phyloP scores from a whole-genome alignment of 2,113 vertebrate species.

The Perca fluviatilis region DNA sequence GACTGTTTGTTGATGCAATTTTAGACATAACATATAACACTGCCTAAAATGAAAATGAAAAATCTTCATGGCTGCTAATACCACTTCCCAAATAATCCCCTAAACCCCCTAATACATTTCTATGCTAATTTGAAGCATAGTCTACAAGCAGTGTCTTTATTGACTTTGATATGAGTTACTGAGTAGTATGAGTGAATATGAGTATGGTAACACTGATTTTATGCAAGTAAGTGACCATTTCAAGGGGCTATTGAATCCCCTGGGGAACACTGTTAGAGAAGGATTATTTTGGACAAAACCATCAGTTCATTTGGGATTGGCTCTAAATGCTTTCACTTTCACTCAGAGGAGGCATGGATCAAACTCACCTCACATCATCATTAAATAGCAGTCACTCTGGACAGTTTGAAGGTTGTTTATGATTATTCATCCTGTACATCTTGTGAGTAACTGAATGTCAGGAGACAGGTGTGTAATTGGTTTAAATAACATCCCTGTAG shows the following conservation, averaged over 20 bases:
- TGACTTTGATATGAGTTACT: background rate
- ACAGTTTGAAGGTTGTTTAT: background rate
- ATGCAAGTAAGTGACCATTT: background rate
- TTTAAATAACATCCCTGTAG: constrained; percentile 40
- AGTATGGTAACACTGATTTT: background rate
- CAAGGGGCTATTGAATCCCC: background rate
- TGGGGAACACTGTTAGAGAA: background rate
- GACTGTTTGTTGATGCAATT: background rate
- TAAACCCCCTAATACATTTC: background rate
- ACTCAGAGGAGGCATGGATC: background rate
- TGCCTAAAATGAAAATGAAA: background rate
- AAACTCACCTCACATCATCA: constrained; percentile 9
- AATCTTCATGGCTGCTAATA: background rate
- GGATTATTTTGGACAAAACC: background rate
- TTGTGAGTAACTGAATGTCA: constrained; percentile 55
- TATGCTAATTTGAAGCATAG: background rate
- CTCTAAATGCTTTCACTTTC: constrained; percentile 2
- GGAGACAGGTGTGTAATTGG: constrained; percentile 43
- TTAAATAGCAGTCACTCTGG: constrained; percentile 6
- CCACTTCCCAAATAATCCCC: background rate
- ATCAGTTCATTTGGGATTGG: background rate
- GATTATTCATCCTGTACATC: constrained; percentile 23
- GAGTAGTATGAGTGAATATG: background rate
- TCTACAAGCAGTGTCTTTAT: background rate
- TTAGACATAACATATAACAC: background rate